Evolutionary conservation across 1,140 invertebrate species (phyloP), one percentile per base, ranked within the genome.

Genomic region (Pseudomyrmex cubaensis): DNA sequence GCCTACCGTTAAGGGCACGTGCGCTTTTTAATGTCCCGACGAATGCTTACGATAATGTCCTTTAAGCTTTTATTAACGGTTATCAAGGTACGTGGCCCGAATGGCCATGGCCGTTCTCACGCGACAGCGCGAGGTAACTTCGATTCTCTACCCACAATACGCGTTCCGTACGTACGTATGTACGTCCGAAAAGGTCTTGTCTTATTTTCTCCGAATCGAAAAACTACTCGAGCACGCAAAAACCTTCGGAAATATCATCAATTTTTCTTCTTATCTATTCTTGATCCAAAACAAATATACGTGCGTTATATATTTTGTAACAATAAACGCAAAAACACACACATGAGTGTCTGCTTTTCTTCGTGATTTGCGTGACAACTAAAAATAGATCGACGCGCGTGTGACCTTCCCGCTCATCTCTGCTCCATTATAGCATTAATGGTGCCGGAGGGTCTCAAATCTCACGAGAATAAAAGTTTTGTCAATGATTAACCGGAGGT

Each of bases 21-120:
- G 93, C 83, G 93, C 90, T 93, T 92, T 94, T 94, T 94, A 94
- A 94, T 93, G 93, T 94, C 85, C 85, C 90, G 67, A 83, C 90
- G 90, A 91, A 94, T 93, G 87, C 90, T 93, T 76, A 91, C 93
- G 93, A 94, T 94, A 94, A 94, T 93, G 92, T 90, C 88, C 91
- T 92, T 94, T 91, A 94, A 94, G 93, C 90, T 94, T 94, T 94
- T 93, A 94, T 94, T 92, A 93, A 94, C 90, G 93, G 90, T 92
- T 93, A 93, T 91, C 91, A 89, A 80, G 8, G 82, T 91, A 94
- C 93, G 94, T 94, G 93, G 90, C 3, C 85, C 88, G 93, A 93
- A 94, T 94, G 77, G 91, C 83, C 90, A 92, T 82, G 83, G 89
- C 89, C 64, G 85, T 89, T 89, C 88, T 76, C 67, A 83, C 86